Evolutionary conservation across 2,888 invertebrate genomes (phyloP).

Genomic region (Leptogaster cylindrica): DNA sequence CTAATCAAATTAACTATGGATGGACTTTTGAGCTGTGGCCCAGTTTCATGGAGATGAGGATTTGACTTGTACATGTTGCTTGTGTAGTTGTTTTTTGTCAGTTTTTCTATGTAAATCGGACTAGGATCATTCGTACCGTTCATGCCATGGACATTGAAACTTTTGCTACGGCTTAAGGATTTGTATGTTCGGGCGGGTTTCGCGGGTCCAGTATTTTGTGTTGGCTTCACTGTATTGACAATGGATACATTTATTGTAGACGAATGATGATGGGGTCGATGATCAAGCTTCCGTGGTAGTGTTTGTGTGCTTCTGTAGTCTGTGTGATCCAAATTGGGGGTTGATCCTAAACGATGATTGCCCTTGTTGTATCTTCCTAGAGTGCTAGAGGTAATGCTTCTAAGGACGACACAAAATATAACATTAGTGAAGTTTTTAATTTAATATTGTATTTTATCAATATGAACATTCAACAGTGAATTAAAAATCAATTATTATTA

Average conservation of each 20-base stretch:
- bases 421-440: too few relatives aligned
- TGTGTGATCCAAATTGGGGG: slow-evolving; percentile 60
- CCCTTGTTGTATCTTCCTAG: slow-evolving; percentile 85
- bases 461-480: slow-evolving; percentile 25
- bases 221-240: slow-evolving; percentile 63
- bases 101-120: slow-evolving; percentile 60
- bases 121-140: slow-evolving; percentile 63
- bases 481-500: too few relatives aligned
- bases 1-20: slow-evolving; percentile 86
- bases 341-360: slow-evolving; percentile 71
- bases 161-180: slow-evolving; percentile 80
- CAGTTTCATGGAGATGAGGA: slow-evolving; percentile 75
- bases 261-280: slow-evolving; percentile 59
- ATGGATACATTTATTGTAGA: slow-evolving; percentile 74
- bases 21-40: slow-evolving; percentile 80
- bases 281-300: slow-evolving; percentile 70
- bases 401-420: too few relatives aligned
- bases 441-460: too few relatives aligned
- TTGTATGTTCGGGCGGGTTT: slow-evolving; percentile 82
- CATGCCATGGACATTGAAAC: slow-evolving; percentile 80
- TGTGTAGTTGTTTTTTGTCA: slow-evolving; percentile 60
- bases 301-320: slow-evolving; percentile 74
- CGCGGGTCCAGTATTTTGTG: slow-evolving; percentile 67
- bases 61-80: slow-evolving; percentile 74
- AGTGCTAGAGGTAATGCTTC: slow-evolving; percentile 66